phyloP scores from a whole-genome alignment of 1,140 invertebrate genomes.

The Lanistes nyassanus region DNA sequence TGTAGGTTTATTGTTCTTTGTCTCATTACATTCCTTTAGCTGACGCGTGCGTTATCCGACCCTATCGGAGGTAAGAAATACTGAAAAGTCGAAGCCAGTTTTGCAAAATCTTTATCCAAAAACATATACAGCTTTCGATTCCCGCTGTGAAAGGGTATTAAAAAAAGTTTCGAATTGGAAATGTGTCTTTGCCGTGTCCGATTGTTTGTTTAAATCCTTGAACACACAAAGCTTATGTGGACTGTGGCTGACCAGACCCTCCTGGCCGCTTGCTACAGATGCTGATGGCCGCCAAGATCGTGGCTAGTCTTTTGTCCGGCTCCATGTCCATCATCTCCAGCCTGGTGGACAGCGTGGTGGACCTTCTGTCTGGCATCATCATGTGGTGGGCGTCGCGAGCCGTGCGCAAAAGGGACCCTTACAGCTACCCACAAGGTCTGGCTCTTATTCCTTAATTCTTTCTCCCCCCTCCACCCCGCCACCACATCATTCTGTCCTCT shows the following conservation, averaged over 20 bases:
- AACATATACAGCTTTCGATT: not conserved
- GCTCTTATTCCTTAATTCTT: too few relatives aligned
- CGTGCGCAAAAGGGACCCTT: conserved; percentile 65
- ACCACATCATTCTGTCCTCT: too few relatives aligned
- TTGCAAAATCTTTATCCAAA: not conserved
- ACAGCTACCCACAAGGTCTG: conserved; percentile 65
- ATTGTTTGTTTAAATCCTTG: not conserved
- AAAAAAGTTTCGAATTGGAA: not conserved
- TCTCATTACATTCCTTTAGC: not conserved
- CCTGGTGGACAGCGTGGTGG: conserved; percentile 67
- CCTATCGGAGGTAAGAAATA: too few relatives aligned
- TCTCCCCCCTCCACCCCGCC: too few relatives aligned
- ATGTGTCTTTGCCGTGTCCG: not conserved
- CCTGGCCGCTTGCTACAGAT: conserved; percentile 16
- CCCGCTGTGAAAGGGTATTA: too few relatives aligned
- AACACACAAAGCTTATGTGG: not conserved
- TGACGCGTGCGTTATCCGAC: not conserved
- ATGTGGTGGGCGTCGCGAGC: conserved; percentile 67
- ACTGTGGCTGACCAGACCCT: not conserved
- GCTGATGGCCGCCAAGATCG: conserved; percentile 63
- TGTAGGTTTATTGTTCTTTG: not conserved
- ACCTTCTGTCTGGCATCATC: conserved; percentile 66
- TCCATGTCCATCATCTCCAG: conserved; percentile 69
- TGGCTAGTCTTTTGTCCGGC: conserved; percentile 66
- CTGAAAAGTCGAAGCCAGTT: too few relatives aligned